phyloP scores from a whole-genome alignment of 2,888 invertebrate species.

The Gerris lacustris region DNA sequence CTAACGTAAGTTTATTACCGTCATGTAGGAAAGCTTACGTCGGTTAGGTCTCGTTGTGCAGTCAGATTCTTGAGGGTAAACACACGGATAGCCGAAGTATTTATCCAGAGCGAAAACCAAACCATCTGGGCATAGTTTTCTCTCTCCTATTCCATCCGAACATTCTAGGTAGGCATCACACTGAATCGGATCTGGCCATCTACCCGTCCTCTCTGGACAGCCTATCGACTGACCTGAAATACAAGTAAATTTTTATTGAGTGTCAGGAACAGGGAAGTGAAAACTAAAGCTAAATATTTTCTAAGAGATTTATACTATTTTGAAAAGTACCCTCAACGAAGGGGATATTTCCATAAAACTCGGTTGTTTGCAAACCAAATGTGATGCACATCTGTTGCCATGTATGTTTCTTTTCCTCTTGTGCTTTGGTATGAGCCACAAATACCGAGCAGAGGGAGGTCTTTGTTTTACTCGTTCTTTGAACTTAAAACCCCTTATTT shows the following conservation, averaged over 20 bases:
- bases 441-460: too few relatives aligned
- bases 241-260: too few relatives aligned
- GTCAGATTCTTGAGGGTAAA: slow-evolving; percentile 69
- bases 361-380: too few relatives aligned
- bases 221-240: background rate
- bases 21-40: slow-evolving; percentile 39
- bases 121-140: slow-evolving; percentile 71
- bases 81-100: slow-evolving; percentile 60
- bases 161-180: slow-evolving; percentile 67
- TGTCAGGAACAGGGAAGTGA: background rate
- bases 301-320: too few relatives aligned
- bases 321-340: too few relatives aligned
- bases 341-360: too few relatives aligned
- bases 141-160: slow-evolving; percentile 55
- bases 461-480: too few relatives aligned
- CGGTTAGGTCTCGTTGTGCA: slow-evolving; percentile 56
- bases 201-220: slow-evolving; percentile 57
- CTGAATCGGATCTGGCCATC: slow-evolving; percentile 52
- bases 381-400: too few relatives aligned
- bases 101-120: slow-evolving; percentile 61
- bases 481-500: too few relatives aligned
- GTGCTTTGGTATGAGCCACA: too few relatives aligned
- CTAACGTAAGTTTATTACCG: too few relatives aligned
- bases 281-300: background rate
- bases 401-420: too few relatives aligned